Evolutionary conservation across 2,797 vertebrate genomes (phyloP).

Genomic region (Sebastes itinus): DNA sequence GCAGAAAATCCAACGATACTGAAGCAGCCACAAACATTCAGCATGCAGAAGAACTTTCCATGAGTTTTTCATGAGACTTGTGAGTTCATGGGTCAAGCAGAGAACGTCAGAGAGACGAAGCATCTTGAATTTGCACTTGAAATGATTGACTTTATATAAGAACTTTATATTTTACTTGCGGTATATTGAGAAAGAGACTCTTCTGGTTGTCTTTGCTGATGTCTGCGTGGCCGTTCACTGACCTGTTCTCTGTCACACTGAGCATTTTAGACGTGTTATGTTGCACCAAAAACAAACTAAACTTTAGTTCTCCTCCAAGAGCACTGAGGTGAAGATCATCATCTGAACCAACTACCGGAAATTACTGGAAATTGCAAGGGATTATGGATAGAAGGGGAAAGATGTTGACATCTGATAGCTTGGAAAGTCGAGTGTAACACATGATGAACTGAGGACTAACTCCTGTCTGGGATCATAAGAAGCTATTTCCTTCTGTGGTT

Average conservation of each 20-base stretch:
- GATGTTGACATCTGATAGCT: not conserved
- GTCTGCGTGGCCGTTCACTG: not conserved
- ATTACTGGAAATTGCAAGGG: constrained; percentile 15
- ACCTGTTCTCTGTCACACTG: not conserved
- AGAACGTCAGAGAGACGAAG: not conserved
- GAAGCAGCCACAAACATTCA: not conserved
- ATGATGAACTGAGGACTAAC: not conserved
- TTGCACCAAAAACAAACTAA: not conserved
- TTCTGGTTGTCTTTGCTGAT: not conserved
- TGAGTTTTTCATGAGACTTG: not conserved
- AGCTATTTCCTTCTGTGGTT: not conserved
- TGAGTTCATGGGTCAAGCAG: not conserved
- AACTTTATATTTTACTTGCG: not conserved
- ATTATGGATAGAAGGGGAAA: not conserved
- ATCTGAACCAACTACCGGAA: not conserved
- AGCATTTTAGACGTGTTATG: not conserved
- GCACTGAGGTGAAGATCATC: not conserved
- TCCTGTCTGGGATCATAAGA: not conserved
- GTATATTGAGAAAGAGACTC: not conserved
- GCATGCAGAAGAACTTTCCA: not conserved
- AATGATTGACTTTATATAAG: not conserved
- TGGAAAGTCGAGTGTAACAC: not conserved
- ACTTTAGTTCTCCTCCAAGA: not conserved
- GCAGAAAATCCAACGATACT: not conserved
- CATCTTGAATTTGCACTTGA: not conserved